phyloP scores from a whole-genome alignment of 2,113 vertebrate species.

The Bucco capensis region DNA sequence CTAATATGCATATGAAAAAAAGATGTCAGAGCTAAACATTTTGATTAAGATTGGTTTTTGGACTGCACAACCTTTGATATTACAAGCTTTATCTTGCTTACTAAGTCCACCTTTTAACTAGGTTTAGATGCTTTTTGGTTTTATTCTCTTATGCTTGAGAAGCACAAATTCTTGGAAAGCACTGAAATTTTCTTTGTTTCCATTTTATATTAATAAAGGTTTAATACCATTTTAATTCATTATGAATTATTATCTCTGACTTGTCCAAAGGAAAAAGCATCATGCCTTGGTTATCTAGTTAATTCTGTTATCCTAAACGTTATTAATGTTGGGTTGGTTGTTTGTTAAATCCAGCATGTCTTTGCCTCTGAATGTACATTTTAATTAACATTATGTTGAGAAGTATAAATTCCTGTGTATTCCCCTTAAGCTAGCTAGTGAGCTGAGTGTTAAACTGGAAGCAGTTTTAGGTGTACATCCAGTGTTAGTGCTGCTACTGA shows the following conservation, averaged over 20 bases:
- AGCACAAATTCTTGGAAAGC: not conserved
- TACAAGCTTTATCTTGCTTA: not conserved
- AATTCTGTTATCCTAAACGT: not conserved
- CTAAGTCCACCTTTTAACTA: not conserved
- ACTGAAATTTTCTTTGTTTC: not conserved
- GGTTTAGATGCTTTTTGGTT: not conserved
- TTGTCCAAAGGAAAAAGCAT: conserved; percentile 9
- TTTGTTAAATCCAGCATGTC: not conserved
- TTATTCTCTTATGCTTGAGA: not conserved
- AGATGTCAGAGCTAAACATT: conserved; percentile 20
- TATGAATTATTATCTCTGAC: not conserved
- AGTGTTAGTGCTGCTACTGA: not conserved
- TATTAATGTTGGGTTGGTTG: not conserved
- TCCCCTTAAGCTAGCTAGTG: not conserved
- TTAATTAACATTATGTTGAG: not conserved
- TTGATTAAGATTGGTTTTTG: not conserved
- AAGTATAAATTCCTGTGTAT: conserved; percentile 1
- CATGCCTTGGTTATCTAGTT: conserved; percentile 8
- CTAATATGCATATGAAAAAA: conserved; percentile 46
- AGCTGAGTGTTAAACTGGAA: not conserved
- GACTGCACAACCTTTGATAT: not conserved
- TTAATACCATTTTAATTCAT: conserved; percentile 9
- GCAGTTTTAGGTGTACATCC: not conserved
- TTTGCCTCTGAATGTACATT: conserved; percentile 7
- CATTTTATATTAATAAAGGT: conserved; percentile 18